Evolutionary conservation across 1,140 invertebrate genomes (phyloP).

Genomic region (Ectropis grisescens): DNA sequence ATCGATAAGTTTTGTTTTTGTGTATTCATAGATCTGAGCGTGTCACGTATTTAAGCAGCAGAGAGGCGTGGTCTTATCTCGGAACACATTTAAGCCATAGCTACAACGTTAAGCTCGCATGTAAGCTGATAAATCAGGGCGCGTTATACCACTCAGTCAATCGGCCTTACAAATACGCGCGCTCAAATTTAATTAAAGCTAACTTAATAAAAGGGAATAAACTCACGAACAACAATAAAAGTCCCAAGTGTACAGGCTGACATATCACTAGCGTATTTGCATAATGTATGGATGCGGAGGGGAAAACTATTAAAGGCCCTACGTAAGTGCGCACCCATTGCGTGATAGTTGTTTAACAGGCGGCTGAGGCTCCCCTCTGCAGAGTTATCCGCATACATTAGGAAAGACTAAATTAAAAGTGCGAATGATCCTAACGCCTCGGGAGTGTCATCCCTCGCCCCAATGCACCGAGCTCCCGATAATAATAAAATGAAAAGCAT

Average conservation of each 20-base stretch:
- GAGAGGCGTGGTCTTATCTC: no score
- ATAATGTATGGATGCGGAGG: conserved; percentile 60
- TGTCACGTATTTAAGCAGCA: no score
- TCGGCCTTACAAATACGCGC: conserved; percentile 51
- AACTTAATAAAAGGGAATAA: conserved; percentile 64
- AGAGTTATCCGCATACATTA: conserved; percentile 62
- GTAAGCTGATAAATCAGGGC: conserved; percentile 51
- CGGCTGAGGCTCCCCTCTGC: conserved; percentile 31
- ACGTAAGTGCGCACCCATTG: conserved; percentile 29
- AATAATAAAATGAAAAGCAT: conserved; percentile 58
- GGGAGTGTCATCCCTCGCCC: conserved; percentile 7
- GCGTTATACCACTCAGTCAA: conserved; percentile 51
- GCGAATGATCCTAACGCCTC: conserved; percentile 45
- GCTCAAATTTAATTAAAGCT: conserved; percentile 66
- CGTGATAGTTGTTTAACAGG: conserved; percentile 60
- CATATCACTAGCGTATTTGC: conserved; percentile 65
- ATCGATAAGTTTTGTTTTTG: no score
- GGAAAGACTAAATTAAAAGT: conserved; percentile 66
- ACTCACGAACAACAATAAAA: conserved; percentile 60
- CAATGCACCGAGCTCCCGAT: conserved; percentile 18
- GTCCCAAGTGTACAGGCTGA: conserved; percentile 57
- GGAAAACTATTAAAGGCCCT: conserved; percentile 61
- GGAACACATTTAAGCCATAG: conserved; percentile 3
- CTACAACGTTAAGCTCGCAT: conserved; percentile 17
- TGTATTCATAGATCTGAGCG: no score